A percentile compares a stretch with the other conserved stretches of the same genome.
Evolutionary conservation across 53 echinoderm and acorn worm species (phyloP).

Genomic region (Actinopyga echinites): DNA sequence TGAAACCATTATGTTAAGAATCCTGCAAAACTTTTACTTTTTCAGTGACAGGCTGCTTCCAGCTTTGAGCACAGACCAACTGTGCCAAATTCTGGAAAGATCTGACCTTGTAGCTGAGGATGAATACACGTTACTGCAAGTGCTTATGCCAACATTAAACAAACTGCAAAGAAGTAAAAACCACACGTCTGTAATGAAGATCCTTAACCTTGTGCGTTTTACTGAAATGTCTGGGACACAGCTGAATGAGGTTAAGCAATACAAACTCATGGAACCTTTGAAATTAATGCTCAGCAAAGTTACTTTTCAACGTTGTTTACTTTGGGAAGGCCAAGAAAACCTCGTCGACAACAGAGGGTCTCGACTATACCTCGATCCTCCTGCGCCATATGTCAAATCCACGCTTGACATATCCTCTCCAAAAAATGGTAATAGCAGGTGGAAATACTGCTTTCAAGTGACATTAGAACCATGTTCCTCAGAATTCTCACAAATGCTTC

Average conservation of each 20-base stretch:
- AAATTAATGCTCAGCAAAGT: background rate
- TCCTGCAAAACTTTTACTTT: constrained; percentile 8
- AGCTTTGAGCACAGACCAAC: background rate
- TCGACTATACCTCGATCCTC: background rate
- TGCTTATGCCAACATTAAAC: background rate
- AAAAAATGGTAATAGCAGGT: no score
- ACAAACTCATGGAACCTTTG: background rate
- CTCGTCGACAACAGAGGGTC: background rate
- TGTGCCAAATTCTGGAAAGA: background rate
- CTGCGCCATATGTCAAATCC: background rate
- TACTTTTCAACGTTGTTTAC: background rate
- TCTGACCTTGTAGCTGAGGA: background rate
- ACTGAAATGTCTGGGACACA: constrained; percentile 15
- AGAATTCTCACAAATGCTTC: no score
- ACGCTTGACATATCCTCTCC: no score
- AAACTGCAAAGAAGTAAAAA: background rate
- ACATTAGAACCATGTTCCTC: no score
- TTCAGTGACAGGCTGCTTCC: background rate
- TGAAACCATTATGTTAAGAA: background rate
- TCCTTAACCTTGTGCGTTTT: background rate
- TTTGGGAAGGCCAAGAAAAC: background rate
- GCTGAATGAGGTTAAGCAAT: background rate
- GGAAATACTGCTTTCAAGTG: no score
- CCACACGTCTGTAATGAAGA: background rate
- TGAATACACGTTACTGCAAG: background rate